A percentile compares a stretch with the other conserved stretches of the same genome.
These are phyloP conservation scores for Agapornis roseicollis DNA, from an alignment of 2,113 vertebrate species.

Conservation along the genomic window DNA sequence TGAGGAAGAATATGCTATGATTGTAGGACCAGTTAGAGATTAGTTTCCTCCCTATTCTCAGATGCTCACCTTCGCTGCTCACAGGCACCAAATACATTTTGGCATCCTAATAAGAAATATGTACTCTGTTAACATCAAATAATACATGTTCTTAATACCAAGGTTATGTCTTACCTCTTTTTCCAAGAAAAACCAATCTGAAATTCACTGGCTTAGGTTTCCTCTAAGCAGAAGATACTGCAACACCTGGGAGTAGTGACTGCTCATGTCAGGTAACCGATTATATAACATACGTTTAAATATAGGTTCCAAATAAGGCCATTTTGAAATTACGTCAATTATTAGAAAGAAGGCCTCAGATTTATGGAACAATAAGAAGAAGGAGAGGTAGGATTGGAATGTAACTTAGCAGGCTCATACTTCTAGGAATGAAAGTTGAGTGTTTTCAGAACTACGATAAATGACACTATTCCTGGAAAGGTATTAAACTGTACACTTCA, in stretches of 20 bases:
- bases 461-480: neutral
- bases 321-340: neutral
- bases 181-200: neutral
- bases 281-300: neutral
- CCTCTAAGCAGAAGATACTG: neutral
- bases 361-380: neutral
- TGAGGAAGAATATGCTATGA: neutral
- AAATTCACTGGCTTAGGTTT: neutral
- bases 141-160: neutral
- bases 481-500: neutral
- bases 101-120: neutral
- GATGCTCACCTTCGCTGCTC: neutral
- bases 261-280: neutral
- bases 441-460: neutral
- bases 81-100: neutral
- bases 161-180: neutral
- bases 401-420: neutral
- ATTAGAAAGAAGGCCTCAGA: neutral
- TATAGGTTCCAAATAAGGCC: neutral
- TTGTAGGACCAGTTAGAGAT: neutral
- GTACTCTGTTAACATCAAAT: neutral
- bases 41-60: neutral
- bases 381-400: neutral
- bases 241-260: neutral
- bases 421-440: neutral